A percentile compares a stretch with the other conserved stretches of the same genome.
Conservation (phyloP, 2,888 invertebrate genomes). For the Tetanocera ferruginea region DNA sequence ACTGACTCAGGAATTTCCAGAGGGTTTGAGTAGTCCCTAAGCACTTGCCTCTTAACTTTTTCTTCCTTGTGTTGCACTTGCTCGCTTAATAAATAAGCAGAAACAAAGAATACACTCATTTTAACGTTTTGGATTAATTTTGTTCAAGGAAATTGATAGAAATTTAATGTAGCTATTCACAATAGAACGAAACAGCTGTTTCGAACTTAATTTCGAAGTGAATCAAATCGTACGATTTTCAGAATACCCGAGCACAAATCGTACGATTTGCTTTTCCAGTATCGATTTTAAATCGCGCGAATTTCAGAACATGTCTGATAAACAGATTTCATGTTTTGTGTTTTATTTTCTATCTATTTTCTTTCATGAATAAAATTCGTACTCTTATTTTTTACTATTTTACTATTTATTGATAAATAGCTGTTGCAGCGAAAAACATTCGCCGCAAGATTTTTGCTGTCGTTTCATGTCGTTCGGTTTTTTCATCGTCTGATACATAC, state of each 20-base stretch:
- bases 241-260: background rate
- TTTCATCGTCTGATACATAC: too few relatives aligned
- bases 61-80: background rate
- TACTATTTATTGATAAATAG: too few relatives aligned
- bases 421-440: too few relatives aligned
- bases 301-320: background rate
- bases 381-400: too few relatives aligned
- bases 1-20: background rate
- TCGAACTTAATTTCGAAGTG: background rate
- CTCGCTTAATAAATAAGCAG: background rate
- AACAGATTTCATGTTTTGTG: too few relatives aligned
- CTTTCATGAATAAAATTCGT: too few relatives aligned
- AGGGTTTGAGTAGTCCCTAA: background rate
- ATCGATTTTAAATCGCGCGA: background rate
- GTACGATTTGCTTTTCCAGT: background rate
- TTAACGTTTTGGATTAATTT: background rate
- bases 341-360: too few relatives aligned
- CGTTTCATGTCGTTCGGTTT: too few relatives aligned
- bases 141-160: background rate
- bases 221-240: background rate
- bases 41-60: background rate
- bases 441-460: too few relatives aligned
- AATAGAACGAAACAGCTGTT: background rate
- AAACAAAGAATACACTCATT: background rate
- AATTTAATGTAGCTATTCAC: background rate